Evolutionary conservation across 2,797 vertebrate species (phyloP).

Genomic region (Sphenopsis melanotis): DNA sequence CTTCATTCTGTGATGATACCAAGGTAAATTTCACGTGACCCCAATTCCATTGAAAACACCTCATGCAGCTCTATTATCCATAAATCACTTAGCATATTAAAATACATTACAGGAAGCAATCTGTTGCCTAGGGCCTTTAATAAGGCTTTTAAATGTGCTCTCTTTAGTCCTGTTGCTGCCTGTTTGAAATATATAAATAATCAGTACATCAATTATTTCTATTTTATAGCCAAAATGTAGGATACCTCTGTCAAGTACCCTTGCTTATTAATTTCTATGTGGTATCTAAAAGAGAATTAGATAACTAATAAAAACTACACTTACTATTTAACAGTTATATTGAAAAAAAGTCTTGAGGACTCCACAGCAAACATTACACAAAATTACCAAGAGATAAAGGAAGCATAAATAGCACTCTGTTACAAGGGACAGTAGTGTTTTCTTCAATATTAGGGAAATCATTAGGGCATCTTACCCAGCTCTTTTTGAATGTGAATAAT

Average conservation of each 20-base stretch:
- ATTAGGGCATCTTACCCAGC: background rate
- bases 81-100: background rate
- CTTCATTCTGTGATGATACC: background rate
- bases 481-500: background rate
- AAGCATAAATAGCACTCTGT: background rate
- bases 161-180: background rate
- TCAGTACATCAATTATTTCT: background rate
- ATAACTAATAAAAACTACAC: background rate
- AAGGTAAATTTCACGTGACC: background rate
- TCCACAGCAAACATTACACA: background rate
- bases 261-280: background rate
- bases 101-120: background rate
- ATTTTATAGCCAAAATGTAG: background rate
- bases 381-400: background rate
- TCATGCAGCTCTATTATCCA: background rate
- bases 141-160: background rate
- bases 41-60: background rate
- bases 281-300: background rate
- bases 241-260: background rate
- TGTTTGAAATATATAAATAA: background rate
- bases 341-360: background rate
- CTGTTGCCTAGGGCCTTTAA: background rate
- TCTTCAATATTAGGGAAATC: background rate
- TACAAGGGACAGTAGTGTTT: background rate
- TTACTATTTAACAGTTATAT: background rate